A percentile compares a stretch with the other conserved stretches of the same genome.
These are phyloP conservation scores for Paracanthobrama guichenoti DNA, from an alignment of 2,113 vertebrate species.

Conservation along the genomic window DNA sequence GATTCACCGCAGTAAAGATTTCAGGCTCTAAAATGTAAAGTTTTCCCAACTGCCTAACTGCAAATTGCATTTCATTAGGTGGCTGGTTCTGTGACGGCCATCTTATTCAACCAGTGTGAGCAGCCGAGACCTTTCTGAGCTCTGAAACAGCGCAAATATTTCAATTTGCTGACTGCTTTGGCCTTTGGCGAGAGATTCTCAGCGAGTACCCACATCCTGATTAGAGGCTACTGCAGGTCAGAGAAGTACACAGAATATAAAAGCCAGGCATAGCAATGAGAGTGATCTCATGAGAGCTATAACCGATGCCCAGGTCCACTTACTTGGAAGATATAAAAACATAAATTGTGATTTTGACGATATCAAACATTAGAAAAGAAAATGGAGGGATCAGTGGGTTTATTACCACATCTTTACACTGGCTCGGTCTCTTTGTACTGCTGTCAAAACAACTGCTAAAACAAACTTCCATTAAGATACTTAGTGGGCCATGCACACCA, in stretches of 20 bases:
- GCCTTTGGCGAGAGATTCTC: neutral
- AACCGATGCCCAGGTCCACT: slow-evolving; percentile 11
- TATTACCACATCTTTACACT: neutral
- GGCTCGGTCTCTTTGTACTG: neutral
- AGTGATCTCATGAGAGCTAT: neutral
- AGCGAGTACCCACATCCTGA: neutral
- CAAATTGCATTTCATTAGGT: slow-evolving; percentile 3
- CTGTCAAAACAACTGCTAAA: neutral
- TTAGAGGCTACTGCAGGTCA: slow-evolving; percentile 17
- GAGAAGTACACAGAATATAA: neutral
- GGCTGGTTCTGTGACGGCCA: neutral
- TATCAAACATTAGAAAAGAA: slow-evolving; percentile 1
- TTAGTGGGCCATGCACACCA: neutral
- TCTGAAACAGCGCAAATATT: neutral
- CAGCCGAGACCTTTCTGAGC: slow-evolving; percentile 8
- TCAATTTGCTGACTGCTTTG: slow-evolving; percentile 5
- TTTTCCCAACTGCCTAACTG: neutral
- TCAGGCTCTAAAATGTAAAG: neutral
- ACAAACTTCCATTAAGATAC: neutral
- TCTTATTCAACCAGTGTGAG: neutral
- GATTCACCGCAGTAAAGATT: neutral
- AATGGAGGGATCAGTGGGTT: neutral
- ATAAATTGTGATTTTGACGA: neutral
- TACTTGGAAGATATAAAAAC: neutral
- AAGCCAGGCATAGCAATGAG: neutral